Conservation (phyloP, 1,140 invertebrate genomes). For the Lutraria rhynchaena region DNA sequence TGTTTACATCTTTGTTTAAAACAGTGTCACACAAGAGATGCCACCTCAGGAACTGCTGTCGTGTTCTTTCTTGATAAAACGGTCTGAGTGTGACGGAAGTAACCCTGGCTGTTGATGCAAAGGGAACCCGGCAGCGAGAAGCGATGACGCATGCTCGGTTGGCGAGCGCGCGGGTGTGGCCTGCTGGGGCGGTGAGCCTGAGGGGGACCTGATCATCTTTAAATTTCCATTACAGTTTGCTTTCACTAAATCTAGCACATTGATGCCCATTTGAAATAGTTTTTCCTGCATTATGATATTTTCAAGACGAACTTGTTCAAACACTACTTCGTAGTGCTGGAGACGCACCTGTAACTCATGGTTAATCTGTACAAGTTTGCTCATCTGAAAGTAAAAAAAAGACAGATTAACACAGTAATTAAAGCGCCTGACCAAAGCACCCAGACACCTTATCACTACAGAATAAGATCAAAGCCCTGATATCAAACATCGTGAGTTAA, state of each 20-base stretch:
- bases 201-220: slow-evolving; percentile 34
- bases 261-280: slow-evolving; percentile 51
- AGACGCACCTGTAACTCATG: slow-evolving; percentile 42
- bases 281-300: slow-evolving; percentile 58
- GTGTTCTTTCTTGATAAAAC: slow-evolving; percentile 49
- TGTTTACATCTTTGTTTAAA: too few species aligned
- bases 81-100: slow-evolving; percentile 4
- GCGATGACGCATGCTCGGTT: slow-evolving; percentile 9
- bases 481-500: too few species aligned
- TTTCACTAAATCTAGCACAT: slow-evolving; percentile 49
- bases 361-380: slow-evolving; percentile 52
- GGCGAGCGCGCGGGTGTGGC: slow-evolving; percentile 27
- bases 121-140: slow-evolving; percentile 5
- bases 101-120: slow-evolving; percentile 3
- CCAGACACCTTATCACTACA: too few species aligned
- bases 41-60: slow-evolving; percentile 26
- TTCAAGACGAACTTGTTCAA: slow-evolving; percentile 51
- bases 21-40: not conserved
- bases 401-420: slow-evolving; percentile 1
- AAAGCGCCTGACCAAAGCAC: too few species aligned
- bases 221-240: slow-evolving; percentile 28
- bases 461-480: too few species aligned
- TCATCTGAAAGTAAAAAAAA: slow-evolving; percentile 46
- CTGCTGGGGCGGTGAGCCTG: slow-evolving; percentile 38
- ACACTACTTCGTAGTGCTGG: slow-evolving; percentile 50